Base-by-base conservation (phyloP, 2,888 invertebrate species). In the Glaucopsyche alexis region DNA sequence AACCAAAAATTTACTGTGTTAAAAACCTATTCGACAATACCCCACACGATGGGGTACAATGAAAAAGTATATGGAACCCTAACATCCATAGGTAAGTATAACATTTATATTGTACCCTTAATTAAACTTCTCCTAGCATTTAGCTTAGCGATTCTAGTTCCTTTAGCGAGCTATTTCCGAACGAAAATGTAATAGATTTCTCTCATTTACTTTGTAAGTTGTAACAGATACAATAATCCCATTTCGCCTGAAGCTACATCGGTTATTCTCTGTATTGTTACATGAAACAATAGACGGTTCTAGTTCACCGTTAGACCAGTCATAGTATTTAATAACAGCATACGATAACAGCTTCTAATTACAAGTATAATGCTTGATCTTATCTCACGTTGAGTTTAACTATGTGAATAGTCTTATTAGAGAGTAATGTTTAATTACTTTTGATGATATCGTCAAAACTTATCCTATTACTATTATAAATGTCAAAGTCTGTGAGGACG, bases 271-370 rank as follows among this genome's bases (percentile, higher is more conserved):
- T 7, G 42, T 42, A 42, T 19, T 55, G 55, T 55, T 55, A 11
- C 3, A 55, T 9, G 19, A 19, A 19, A 55, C 55, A 55, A 55
- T 55, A 49, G 42, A 42, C 42, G 42, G 13, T 9, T 49, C 13
- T 49, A 19, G 19, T 55, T 55, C 11, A 9, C 55, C 19, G 55
- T 55, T 55, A 55, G 9, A 55, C 19, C 19, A 19, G 55, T 55
- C 55, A 55, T 55, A 19, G 55, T 55, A 55, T 55, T 55, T 55
- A 55, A 55, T 55, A 55, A 55, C 55, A 42, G 42, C 42, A 42
- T 42, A 42, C 42, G 6, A 11, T 55, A 55, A 16, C 55, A 55
- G 55, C 55, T 55, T 19, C 9, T 29, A 19, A 19, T 55, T 55
- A 55, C 55, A 55, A 55, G 55, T 52, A 52, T 52, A 16, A 52